phyloP scores from a whole-genome alignment of 2,113 vertebrate genomes.

The Zapus hudsonius region DNA sequence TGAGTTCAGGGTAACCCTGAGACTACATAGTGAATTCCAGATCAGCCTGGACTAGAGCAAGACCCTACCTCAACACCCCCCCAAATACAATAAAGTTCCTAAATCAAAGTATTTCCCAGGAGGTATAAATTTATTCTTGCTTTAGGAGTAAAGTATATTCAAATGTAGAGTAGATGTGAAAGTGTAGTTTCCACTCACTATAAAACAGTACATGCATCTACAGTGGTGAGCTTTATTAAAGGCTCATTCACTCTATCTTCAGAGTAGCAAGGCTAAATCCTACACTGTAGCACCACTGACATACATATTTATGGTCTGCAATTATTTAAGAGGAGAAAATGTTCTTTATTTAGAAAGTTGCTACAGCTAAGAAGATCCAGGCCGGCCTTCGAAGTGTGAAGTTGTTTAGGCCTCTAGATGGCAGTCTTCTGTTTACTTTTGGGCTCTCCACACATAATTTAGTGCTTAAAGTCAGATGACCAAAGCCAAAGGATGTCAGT shows the following conservation, averaged over 20 bases:
- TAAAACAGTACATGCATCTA: too few species aligned
- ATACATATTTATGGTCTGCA: not conserved
- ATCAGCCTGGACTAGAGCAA: too few species aligned
- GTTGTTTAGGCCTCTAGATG: constrained; percentile 18
- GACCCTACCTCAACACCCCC: too few species aligned
- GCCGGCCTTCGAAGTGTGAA: not conserved
- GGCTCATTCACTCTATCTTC: not conserved
- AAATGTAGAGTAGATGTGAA: not conserved
- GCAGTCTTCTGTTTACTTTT: constrained; percentile 59
- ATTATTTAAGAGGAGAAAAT: not conserved
- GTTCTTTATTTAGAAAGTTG: constrained; percentile 42
- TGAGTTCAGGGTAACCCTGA: too few species aligned
- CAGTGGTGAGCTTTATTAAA: too few species aligned
- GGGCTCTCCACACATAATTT: not conserved
- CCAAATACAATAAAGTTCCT: constrained; percentile 10
- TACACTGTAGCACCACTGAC: not conserved
- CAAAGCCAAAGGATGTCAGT: not conserved
- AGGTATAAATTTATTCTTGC: not conserved
- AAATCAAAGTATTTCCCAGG: constrained; percentile 15
- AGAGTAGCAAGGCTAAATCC: not conserved
- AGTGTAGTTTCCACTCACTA: not conserved
- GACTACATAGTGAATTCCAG: too few species aligned
- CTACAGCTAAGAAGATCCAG: not conserved
- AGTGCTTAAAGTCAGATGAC: not conserved
- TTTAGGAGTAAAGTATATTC: constrained; percentile 34